Evolutionary conservation across 2,888 invertebrate genomes (phyloP).

Genomic region (Philereme vetulata): DNA sequence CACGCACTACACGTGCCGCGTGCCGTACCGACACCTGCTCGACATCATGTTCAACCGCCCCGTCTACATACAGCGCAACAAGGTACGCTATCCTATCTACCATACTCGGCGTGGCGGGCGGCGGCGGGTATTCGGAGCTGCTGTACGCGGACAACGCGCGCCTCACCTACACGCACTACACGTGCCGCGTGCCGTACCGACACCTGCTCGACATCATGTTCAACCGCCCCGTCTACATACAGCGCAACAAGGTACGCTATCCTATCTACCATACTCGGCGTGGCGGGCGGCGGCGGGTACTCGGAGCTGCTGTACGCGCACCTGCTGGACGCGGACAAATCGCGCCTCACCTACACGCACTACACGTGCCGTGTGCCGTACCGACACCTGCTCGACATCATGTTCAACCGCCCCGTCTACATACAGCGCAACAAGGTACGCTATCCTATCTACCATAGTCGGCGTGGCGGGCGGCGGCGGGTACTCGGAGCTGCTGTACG

Average conservation of each 20-base stretch:
- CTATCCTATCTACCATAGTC: too few species aligned
- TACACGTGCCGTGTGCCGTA: conserved; percentile 90
- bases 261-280: too few species aligned
- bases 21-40: conserved; percentile 88
- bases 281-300: conserved; percentile 71
- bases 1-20: conserved; percentile 90
- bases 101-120: conserved; percentile 32
- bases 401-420: conserved; percentile 91
- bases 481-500: conserved; percentile 91
- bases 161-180: conserved; percentile 91
- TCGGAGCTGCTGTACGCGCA: conserved; percentile 88
- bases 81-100: conserved; percentile 78
- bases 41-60: conserved; percentile 92
- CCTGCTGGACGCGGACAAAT: conserved; percentile 90
- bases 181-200: conserved; percentile 89
- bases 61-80: conserved; percentile 89
- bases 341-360: conserved; percentile 91
- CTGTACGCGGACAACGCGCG: conserved; percentile 87
- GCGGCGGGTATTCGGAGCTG: conserved; percentile 87
- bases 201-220: conserved; percentile 91
- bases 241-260: conserved; percentile 85
- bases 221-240: conserved; percentile 91
- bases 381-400: conserved; percentile 89
- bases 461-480: conserved; percentile 44
- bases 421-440: conserved; percentile 88